Evolutionary conservation across 2,797 vertebrate species (phyloP).

Genomic region (Perodicticus potto): DNA sequence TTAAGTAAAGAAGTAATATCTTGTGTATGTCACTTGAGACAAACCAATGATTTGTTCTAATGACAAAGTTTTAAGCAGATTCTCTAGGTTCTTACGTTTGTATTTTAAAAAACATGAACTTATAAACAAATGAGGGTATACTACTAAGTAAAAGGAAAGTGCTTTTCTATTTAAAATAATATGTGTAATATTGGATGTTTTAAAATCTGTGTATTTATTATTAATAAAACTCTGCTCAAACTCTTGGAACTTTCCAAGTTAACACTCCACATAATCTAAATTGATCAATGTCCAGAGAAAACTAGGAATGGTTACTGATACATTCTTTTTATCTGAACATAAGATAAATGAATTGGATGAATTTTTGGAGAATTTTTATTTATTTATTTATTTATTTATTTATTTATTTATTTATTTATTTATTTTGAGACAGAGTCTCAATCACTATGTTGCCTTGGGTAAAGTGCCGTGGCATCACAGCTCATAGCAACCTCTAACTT

Average conservation of each 20-base stretch:
- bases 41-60: neutral
- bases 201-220: neutral
- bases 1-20: neutral
- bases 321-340: neutral
- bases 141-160: neutral
- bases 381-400: no score
- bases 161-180: slow-evolving; percentile 47
- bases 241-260: neutral
- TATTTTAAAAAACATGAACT: neutral
- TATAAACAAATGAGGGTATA: neutral
- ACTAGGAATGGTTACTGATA: neutral
- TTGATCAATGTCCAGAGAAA: neutral
- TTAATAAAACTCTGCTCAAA: neutral
- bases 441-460: no score
- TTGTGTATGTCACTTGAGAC: neutral
- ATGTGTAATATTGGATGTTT: neutral
- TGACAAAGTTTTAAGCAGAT: neutral
- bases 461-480: no score
- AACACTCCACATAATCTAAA: neutral
- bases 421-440: no score
- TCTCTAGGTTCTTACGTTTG: neutral
- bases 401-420: no score
- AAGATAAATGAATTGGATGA: no score
- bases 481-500: no score
- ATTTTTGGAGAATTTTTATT: no score